Evolutionary conservation across 2,797 vertebrate genomes (phyloP).

Genomic region (Acanthurus lineatus): DNA sequence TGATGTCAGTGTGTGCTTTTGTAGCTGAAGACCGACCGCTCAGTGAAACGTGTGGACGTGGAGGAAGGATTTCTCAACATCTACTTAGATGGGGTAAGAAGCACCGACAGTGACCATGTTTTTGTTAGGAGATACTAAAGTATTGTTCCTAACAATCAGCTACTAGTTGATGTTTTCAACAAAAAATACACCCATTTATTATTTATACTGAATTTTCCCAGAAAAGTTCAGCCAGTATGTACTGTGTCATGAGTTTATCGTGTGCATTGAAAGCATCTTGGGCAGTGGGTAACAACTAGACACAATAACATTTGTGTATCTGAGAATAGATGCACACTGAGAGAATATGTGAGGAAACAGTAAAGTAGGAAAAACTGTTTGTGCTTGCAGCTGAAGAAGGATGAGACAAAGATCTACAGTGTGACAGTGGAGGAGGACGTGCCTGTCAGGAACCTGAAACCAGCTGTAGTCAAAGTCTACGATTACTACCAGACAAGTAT

Average conservation of each 20-base stretch:
- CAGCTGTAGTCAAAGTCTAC: constrained; percentile 81
- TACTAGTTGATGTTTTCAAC: too few relatives aligned
- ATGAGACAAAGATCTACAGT: constrained; percentile 25
- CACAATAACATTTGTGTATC: neutral
- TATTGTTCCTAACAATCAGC: neutral
- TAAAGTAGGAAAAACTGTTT: neutral
- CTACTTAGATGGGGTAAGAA: constrained; percentile 82
- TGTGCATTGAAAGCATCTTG: too few relatives aligned
- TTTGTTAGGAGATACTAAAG: neutral
- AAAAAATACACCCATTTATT: too few relatives aligned
- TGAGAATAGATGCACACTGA: neutral
- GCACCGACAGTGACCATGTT: neutral
- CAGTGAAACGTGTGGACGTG: constrained; percentile 81
- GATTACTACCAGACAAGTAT: constrained; percentile 87
- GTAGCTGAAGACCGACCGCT: constrained; percentile 63
- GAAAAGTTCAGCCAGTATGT: too few relatives aligned
- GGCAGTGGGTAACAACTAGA: too few relatives aligned
- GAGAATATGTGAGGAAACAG: neutral
- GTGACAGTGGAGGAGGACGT: constrained; percentile 72
- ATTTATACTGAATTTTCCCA: too few relatives aligned
- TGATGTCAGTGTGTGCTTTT: constrained; percentile 17
- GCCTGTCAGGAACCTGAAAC: constrained; percentile 80
- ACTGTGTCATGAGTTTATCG: too few relatives aligned
- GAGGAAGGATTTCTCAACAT: constrained; percentile 79
- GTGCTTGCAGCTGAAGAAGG: constrained; percentile 74